Evolutionary conservation across 2,113 vertebrate genomes (phyloP).

Genomic region (Psammodynastes pulverulentus): DNA sequence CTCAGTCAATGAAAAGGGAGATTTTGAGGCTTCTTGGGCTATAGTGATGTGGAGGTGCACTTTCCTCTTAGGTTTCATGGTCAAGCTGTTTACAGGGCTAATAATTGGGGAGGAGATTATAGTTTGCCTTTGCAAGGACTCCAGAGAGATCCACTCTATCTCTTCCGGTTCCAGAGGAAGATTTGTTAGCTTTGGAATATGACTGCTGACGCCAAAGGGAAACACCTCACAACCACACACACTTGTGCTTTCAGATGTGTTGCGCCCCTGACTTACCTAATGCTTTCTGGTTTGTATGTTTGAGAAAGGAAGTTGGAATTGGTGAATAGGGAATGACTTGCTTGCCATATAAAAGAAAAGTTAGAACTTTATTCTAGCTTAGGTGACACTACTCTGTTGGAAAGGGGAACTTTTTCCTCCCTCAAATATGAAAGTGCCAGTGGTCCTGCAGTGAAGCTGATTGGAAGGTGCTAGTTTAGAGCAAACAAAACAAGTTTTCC

Average conservation of each 20-base stretch:
- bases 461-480: too few species aligned
- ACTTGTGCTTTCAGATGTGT: neutral
- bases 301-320: neutral
- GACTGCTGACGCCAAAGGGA: too few species aligned
- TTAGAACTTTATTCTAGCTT: neutral
- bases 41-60: neutral
- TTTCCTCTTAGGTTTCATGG: neutral
- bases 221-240: too few species aligned
- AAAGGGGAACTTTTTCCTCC: neutral
- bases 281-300: neutral
- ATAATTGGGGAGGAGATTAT: neutral
- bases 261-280: neutral
- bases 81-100: neutral
- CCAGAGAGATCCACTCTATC: too few species aligned
- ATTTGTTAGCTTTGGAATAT: neutral
- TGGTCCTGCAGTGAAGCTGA: neutral
- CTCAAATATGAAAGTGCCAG: neutral
- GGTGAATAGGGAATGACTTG: neutral
- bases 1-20: neutral
- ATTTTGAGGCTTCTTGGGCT: neutral
- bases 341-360: neutral
- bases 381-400: neutral
- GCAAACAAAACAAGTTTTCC: neutral
- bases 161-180: neutral
- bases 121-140: neutral